Conservation (phyloP, 2,113 vertebrate species). For the Okapia johnstoni region DNA sequence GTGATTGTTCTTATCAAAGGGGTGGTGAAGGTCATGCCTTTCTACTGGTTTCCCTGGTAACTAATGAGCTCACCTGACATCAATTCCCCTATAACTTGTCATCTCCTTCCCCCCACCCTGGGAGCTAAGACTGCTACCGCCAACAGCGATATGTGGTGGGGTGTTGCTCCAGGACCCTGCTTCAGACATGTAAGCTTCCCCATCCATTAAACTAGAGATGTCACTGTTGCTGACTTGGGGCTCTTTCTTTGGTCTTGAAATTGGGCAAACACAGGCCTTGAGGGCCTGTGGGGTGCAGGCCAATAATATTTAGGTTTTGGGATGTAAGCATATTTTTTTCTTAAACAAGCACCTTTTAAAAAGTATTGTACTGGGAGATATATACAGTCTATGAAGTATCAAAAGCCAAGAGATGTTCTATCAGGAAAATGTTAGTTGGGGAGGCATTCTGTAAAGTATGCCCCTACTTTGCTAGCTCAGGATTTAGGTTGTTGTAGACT, state of each 20-base stretch:
- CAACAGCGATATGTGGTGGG: accelerated
- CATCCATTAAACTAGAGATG: not conserved
- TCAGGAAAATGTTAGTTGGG: not conserved
- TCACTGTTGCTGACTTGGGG: not conserved
- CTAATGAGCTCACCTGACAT: not conserved
- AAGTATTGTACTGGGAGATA: not conserved
- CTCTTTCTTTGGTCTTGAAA: not conserved
- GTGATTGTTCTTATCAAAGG: not conserved
- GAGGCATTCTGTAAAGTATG: not conserved
- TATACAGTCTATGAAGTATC: not conserved
- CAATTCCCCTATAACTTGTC: not conserved
- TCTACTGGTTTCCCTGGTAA: not conserved
- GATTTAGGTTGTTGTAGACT: not conserved
- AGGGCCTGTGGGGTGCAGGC: not conserved
- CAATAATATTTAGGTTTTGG: not conserved
- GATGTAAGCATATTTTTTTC: not conserved
- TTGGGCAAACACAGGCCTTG: not conserved
- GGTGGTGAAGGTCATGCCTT: not conserved
- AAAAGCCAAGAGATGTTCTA: not conserved
- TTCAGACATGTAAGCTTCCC: not conserved
- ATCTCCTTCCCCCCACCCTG: not conserved
- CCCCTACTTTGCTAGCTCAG: not conserved
- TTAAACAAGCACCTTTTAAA: not conserved
- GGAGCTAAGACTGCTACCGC: not conserved
- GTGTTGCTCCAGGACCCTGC: not conserved